A percentile compares a stretch with the other conserved stretches of the same genome.
Conservation (phyloP, 2,888 invertebrate species). For the Rhaphigaster nebulosa region DNA sequence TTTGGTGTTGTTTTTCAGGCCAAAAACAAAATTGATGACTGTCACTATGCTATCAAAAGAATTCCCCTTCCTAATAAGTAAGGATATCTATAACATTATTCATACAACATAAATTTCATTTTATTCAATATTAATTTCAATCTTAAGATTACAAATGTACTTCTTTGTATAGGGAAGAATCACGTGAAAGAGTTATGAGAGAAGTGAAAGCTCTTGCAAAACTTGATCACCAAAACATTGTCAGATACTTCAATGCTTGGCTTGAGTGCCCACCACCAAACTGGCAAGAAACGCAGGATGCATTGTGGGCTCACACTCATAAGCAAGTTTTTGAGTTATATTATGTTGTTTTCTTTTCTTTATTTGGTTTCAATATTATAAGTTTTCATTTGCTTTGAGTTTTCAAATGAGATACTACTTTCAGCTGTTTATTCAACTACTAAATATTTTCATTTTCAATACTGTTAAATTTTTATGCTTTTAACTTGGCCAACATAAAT, state of each 20-base stretch:
- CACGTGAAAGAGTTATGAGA: constrained; percentile 89
- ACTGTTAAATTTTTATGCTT: no score
- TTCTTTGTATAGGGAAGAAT: constrained; percentile 75
- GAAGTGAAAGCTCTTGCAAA: constrained; percentile 96
- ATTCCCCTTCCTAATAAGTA: constrained; percentile 86
- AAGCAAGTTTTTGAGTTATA: constrained; percentile 61
- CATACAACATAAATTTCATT: neutral
- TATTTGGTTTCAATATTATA: neutral
- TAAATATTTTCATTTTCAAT: no score
- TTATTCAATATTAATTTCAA: neutral
- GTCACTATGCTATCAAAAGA: constrained; percentile 94
- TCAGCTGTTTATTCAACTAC: no score
- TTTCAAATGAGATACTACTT: no score
- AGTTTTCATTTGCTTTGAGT: neutral
- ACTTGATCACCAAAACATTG: constrained; percentile 94
- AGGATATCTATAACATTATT: constrained; percentile 63
- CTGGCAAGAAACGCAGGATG: constrained; percentile 88
- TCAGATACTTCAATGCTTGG: constrained; percentile 97
- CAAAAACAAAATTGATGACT: constrained; percentile 92
- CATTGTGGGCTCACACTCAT: constrained; percentile 70
- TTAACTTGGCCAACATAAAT: no score
- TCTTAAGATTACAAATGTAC: neutral
- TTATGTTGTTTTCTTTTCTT: neutral
- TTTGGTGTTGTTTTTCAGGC: constrained; percentile 98
- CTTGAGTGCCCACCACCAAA: constrained; percentile 89